Conservation (phyloP, 2,113 vertebrate genomes). For the Lipotes vexillifer region DNA sequence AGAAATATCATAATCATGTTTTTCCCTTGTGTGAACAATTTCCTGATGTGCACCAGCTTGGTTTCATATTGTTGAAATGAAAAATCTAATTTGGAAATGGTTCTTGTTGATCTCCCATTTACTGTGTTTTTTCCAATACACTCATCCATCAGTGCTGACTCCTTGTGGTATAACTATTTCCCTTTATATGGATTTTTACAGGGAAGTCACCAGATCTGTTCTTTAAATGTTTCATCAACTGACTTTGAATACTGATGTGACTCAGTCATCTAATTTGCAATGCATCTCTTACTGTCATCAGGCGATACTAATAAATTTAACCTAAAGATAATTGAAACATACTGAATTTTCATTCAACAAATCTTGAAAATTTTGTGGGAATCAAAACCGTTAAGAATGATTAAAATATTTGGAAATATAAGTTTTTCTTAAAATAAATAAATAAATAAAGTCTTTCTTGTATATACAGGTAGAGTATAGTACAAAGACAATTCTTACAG, state of each 20-base stretch:
- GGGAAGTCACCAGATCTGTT: constrained; percentile 4
- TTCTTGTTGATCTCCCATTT: constrained; percentile 49
- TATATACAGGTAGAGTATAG: neutral
- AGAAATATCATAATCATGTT: constrained; percentile 17
- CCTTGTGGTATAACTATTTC: neutral
- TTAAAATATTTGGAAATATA: constrained; percentile 20
- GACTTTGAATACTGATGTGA: constrained; percentile 51
- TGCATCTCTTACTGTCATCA: constrained; percentile 40
- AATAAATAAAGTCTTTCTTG: neutral
- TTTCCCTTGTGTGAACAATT: neutral
- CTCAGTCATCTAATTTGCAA: constrained; percentile 53
- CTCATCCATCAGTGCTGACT: constrained; percentile 51
- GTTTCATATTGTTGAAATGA: constrained; percentile 54
- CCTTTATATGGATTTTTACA: constrained; percentile 32
- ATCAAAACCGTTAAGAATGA: neutral
- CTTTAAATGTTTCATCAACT: constrained; percentile 63
- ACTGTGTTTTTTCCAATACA: constrained; percentile 53
- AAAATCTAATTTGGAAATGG: constrained; percentile 68
- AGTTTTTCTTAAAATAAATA: too few species aligned
- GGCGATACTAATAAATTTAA: constrained; percentile 42
- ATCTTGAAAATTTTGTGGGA: neutral
- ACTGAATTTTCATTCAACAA: constrained; percentile 53
- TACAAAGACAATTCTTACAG: neutral
- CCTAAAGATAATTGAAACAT: constrained; percentile 55
- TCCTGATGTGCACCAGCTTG: constrained; percentile 27